Evolutionary conservation across 2,888 invertebrate species (phyloP).

Genomic region (Sepiola atlantica): DNA sequence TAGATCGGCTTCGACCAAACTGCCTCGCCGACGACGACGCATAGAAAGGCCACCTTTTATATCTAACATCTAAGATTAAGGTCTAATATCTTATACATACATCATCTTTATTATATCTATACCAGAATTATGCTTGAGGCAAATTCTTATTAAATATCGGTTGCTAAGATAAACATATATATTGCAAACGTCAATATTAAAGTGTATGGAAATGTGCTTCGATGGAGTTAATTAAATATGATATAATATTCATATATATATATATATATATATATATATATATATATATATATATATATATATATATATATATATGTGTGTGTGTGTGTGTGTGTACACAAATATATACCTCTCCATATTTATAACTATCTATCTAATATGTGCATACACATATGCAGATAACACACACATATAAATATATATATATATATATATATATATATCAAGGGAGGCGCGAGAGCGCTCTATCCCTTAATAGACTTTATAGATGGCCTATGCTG

Average conservation of each 20-base stretch:
- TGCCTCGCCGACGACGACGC: neutral
- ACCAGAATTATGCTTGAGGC: neutral
- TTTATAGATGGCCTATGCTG: too few relatives aligned
- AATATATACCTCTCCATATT: too few relatives aligned
- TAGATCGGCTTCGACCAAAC: neutral
- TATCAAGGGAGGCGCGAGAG: too few relatives aligned
- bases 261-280: neutral
- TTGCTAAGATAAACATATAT: neutral
- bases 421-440: too few relatives aligned
- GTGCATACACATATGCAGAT: too few relatives aligned
- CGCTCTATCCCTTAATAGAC: too few relatives aligned
- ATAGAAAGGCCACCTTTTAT: neutral
- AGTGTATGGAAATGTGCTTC: neutral
- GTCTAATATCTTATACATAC: conserved; percentile 9
- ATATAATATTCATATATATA: neutral
- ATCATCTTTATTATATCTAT: conserved; percentile 12
- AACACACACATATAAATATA: too few relatives aligned
- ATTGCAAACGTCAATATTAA: neutral
- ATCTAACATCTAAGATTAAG: conserved; percentile 13
- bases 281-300: neutral
- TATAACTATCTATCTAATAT: too few relatives aligned
- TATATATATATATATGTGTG: neutral
- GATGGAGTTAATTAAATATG: conserved; percentile 5
- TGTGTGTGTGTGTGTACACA: neutral
- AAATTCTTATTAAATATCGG: neutral